These are phyloP conservation scores for Chaetogeoica ovagalla DNA, from an alignment of 2,888 invertebrate genomes.

Conservation along the genomic window DNA sequence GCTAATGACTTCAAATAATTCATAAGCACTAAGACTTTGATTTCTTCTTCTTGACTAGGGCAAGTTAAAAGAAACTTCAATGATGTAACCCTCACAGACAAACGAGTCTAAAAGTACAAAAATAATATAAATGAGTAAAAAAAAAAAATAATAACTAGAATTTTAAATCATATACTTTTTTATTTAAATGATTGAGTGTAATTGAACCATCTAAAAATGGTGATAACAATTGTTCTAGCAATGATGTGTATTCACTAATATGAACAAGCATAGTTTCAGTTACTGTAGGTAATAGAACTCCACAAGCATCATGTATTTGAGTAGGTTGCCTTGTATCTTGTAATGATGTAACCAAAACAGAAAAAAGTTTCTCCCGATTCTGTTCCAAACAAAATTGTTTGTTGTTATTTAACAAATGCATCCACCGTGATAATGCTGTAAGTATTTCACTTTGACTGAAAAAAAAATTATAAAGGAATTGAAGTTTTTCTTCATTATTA, in stretches of 20 bases:
- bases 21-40: slow-evolving; percentile 45
- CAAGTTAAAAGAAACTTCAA: slow-evolving; percentile 49
- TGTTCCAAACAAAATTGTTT: slow-evolving; percentile 51
- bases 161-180: slow-evolving; percentile 27
- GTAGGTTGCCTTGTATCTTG: slow-evolving; percentile 48
- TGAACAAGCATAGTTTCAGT: slow-evolving; percentile 48
- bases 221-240: slow-evolving; percentile 44
- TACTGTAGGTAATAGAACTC: slow-evolving; percentile 41
- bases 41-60: slow-evolving; percentile 49
- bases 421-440: slow-evolving; percentile 44
- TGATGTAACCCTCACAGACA: slow-evolving; percentile 41
- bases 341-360: slow-evolving; percentile 43
- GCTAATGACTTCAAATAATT: slow-evolving; percentile 47
- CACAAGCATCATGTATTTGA: slow-evolving; percentile 50
- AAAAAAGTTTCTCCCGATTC: slow-evolving; percentile 48
- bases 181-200: slow-evolving; percentile 46
- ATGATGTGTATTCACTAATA: slow-evolving; percentile 39
- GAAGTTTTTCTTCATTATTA: background rate
- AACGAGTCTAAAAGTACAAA: slow-evolving; percentile 37
- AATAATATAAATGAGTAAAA: background rate
- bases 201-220: slow-evolving; percentile 49
- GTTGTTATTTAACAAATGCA: slow-evolving; percentile 50
- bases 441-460: slow-evolving; percentile 50
- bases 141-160: background rate
- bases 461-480: background rate